These are phyloP conservation scores for Cydia amplana DNA, from an alignment of 1,140 invertebrate genomes.

Conservation along the genomic window DNA sequence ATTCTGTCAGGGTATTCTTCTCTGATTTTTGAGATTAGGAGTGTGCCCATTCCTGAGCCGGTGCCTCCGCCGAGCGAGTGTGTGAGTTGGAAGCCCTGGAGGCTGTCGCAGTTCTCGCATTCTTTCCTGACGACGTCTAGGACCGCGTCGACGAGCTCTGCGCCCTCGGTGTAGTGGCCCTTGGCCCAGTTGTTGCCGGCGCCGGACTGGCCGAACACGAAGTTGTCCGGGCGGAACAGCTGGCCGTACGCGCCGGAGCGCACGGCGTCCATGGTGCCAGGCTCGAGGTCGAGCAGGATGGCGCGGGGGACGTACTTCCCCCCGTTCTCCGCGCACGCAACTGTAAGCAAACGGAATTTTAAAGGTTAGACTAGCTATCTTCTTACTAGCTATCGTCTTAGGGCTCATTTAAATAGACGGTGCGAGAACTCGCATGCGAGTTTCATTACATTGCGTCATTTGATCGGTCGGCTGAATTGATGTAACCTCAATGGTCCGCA, in stretches of 20 bases:
- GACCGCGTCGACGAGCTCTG: slow-evolving; percentile 88
- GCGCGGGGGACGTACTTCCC: slow-evolving; percentile 85
- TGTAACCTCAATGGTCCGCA: no score
- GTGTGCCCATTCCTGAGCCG: slow-evolving; percentile 82
- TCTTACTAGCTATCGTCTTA: no score
- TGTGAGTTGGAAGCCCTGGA: slow-evolving; percentile 89
- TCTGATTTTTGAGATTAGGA: slow-evolving; percentile 88
- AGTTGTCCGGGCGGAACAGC: slow-evolving; percentile 87
- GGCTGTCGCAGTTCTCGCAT: slow-evolving; percentile 87
- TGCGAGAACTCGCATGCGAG: no score
- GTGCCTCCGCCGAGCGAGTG: slow-evolving; percentile 89
- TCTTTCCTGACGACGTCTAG: slow-evolving; percentile 91
- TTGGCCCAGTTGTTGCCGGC: slow-evolving; percentile 89
- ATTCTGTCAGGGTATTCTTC: slow-evolving; percentile 92
- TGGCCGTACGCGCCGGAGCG: slow-evolving; percentile 87
- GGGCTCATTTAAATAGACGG: no score
- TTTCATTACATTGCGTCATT: no score
- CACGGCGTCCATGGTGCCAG: slow-evolving; percentile 95
- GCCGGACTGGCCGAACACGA: slow-evolving; percentile 68
- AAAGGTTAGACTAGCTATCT: not conserved
- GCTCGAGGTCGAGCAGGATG: slow-evolving; percentile 89
- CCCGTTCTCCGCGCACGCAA: slow-evolving; percentile 67
- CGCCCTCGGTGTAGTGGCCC: slow-evolving; percentile 95
- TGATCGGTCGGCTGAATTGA: no score
- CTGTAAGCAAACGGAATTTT: slow-evolving; percentile 40